A percentile compares a stretch with the other conserved stretches of the same genome.
Conservation (phyloP, 2,797 vertebrate species). For the Sebastes ruberrimus region DNA sequence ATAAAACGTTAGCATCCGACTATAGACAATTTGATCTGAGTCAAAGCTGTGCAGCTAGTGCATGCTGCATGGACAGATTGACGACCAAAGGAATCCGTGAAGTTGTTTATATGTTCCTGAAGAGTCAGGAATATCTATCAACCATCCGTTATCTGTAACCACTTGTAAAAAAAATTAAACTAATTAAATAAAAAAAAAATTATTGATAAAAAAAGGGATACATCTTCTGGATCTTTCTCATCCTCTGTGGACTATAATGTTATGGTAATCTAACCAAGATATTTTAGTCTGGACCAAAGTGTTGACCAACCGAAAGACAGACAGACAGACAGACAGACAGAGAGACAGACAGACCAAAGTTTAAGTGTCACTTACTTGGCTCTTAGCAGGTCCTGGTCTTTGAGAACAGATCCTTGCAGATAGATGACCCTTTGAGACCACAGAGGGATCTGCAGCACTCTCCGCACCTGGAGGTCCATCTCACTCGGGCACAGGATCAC, state of each 20-base stretch:
- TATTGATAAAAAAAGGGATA: no score
- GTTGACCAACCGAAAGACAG: neutral
- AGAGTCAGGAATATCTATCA: neutral
- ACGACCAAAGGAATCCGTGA: neutral
- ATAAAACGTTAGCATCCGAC: neutral
- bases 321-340: no score
- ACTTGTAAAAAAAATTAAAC: no score
- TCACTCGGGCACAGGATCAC: constrained; percentile 95
- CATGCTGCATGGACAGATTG: neutral
- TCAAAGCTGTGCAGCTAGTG: neutral
- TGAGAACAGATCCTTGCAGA: constrained; percentile 95
- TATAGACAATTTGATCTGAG: neutral
- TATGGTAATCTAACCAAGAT: no score
- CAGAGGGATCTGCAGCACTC: constrained; percentile 94
- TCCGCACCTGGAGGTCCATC: constrained; percentile 94
- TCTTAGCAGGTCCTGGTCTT: constrained; percentile 95
- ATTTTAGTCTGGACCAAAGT: neutral
- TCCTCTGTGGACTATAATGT: no score
- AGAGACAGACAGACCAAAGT: neutral
- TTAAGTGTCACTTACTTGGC: constrained; percentile 88
- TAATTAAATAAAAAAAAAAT: no score
- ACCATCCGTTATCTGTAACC: no score
- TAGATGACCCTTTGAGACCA: constrained; percentile 98
- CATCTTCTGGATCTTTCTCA: no score
- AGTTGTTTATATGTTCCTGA: neutral